These are phyloP conservation scores for Tauraco hartlaubi DNA, from an alignment of 2,797 vertebrate genomes.

Conservation along the genomic window DNA sequence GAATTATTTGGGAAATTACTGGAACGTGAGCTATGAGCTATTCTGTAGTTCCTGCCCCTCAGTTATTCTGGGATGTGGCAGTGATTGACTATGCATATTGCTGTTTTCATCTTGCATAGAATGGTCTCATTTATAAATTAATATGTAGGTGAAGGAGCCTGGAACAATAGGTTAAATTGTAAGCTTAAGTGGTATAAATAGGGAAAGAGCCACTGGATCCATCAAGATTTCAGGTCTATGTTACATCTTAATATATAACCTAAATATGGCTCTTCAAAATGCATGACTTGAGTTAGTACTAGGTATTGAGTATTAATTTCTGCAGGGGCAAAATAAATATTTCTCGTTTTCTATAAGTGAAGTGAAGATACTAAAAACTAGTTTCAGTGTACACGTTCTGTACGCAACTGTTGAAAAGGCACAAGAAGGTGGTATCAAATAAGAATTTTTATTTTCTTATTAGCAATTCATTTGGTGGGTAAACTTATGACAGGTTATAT, in stretches of 20 bases:
- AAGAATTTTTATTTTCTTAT: background rate
- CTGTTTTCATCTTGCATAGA: background rate
- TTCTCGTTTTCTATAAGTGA: background rate
- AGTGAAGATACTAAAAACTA: background rate
- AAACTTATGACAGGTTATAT: background rate
- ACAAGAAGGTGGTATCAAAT: background rate
- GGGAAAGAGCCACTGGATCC: background rate
- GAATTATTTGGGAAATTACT: background rate
- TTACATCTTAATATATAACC: background rate
- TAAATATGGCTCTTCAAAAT: background rate
- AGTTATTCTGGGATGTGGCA: background rate
- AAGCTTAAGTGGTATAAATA: background rate
- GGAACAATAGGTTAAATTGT: background rate
- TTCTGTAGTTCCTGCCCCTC: background rate
- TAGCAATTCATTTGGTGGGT: background rate
- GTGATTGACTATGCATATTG: background rate
- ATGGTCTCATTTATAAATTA: background rate
- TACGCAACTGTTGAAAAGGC: background rate
- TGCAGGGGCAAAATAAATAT: background rate
- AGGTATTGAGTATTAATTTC: background rate
- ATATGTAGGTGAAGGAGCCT: background rate
- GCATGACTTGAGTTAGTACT: background rate
- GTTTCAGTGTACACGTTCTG: background rate
- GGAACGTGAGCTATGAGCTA: background rate
- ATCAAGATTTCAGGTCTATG: background rate